A percentile compares a stretch with the other conserved stretches of the same genome.
These are phyloP conservation scores for Ips nitidus DNA, from an alignment of 1,140 invertebrate species.

Conservation along the genomic window DNA sequence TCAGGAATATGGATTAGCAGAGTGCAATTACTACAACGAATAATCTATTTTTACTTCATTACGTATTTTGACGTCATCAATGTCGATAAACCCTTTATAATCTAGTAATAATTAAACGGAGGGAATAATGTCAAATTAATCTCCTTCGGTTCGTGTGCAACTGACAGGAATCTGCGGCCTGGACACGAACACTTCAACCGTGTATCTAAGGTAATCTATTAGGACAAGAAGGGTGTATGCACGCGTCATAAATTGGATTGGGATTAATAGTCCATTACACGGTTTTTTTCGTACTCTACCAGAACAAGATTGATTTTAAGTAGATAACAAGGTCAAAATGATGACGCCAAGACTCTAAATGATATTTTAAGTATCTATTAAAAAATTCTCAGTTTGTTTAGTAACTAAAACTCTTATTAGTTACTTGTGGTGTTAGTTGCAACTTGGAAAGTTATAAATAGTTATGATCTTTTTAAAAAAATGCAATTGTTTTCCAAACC, in stretches of 20 bases:
- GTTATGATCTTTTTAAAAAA: no score
- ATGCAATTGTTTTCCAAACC: no score
- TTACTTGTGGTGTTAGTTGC: background rate
- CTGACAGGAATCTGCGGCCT: conserved; percentile 20
- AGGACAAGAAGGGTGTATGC: conserved; percentile 10
- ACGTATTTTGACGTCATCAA: no score
- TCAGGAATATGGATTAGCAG: no score
- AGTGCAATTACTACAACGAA: no score
- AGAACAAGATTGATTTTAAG: background rate
- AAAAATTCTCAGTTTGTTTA: background rate
- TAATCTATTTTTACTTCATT: no score
- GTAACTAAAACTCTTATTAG: no score
- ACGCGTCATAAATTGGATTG: conserved; percentile 14
- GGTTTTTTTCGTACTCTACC: background rate
- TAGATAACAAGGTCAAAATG: background rate
- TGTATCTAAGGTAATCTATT: conserved; percentile 20
- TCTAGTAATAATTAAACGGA: conserved; percentile 1
- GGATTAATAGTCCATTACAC: background rate
- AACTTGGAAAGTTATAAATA: background rate
- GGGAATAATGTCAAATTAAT: conserved; percentile 17
- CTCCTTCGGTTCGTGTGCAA: conserved; percentile 14
- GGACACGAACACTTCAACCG: conserved; percentile 18
- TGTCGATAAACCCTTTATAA: background rate
- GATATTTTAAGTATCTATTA: background rate
- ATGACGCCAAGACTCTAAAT: background rate